Evolutionary conservation across 1,140 invertebrate genomes (phyloP), one percentile per base, ranked within the genome.

Genomic region (Drosophila lacteicornis): DNA sequence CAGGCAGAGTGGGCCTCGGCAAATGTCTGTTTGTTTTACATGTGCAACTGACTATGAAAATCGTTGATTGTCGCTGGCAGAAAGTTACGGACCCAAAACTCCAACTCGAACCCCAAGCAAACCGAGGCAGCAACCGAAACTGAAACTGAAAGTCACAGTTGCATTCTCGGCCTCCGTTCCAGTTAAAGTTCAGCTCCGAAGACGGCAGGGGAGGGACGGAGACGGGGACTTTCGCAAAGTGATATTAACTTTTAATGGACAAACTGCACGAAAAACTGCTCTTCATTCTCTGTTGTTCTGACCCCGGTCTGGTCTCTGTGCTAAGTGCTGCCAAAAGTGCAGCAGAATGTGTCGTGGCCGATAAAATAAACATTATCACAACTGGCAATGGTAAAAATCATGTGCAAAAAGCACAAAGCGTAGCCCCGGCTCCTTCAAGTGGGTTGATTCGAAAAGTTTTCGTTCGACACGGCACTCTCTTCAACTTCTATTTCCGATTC

Each of bases 201-300:
- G 58, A 62, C 59, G 55, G 33, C 57, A 61, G 75, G 53, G 55
- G 51, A 5, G n/a, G 11, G 36, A 7, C 40, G n/a, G 60, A 27
- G 22, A 8, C 15, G 62, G 51, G 79, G 85, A 88, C 78, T 88
- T 88, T 79, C 42, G 60, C 84, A 90, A 90, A 90, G 85, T 90
- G 85, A 90, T 90, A 90, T 90, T 90, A 90, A 90, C 86, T 90
- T 90, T 90, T 90, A 90, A 90, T 90, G 85, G 85, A 90, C 85
- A 90, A 90, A 90, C 85, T 90, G 79, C 58, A 87, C 78, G 74
- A 75, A 87, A 68, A 87, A 88, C 80, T 80, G 59, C 74, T 63
- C 55, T 46, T 53, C 65, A 56, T 57, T 57, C 57, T 55, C 60
- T 80, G 58, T 77, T 82, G 57, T 47, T 74, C 84, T 88, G 84